Conservation (phyloP, 2,797 vertebrate species). For the Nyctibius grandis region DNA sequence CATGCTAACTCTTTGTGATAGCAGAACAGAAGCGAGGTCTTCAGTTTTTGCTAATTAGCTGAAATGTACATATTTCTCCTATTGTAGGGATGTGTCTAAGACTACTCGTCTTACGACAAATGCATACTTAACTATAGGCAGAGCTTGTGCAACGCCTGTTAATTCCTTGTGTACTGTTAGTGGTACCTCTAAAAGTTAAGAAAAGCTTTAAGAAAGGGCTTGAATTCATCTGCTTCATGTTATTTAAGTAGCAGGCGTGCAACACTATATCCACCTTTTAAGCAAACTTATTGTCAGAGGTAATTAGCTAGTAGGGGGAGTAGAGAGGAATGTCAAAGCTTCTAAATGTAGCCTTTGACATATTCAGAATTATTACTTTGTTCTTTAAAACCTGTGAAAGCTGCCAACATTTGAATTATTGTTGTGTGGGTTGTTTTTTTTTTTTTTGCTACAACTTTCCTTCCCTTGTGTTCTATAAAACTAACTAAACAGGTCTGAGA, state of each 20-base stretch:
- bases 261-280: not conserved
- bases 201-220: not conserved
- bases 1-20: not conserved
- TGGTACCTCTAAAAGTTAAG: not conserved
- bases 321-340: not conserved
- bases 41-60: not conserved
- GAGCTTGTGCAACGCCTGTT: not conserved
- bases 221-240: not conserved
- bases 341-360: not conserved
- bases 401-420: not conserved
- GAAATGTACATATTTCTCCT: not conserved
- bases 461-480: not conserved
- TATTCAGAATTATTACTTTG: not conserved
- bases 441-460: not conserved
- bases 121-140: not conserved
- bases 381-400: not conserved
- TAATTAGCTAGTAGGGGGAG: not conserved
- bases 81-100: not conserved
- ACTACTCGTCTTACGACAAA: not conserved
- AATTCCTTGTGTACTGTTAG: not conserved
- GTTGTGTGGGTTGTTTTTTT: rapidly evolving
- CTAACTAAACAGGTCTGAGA: not conserved
- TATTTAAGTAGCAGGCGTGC: not conserved
- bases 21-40: not conserved
- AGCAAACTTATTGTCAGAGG: not conserved